Evolutionary conservation across 2,888 invertebrate genomes (phyloP).

Genomic region (Rhaphigaster nebulosa): DNA sequence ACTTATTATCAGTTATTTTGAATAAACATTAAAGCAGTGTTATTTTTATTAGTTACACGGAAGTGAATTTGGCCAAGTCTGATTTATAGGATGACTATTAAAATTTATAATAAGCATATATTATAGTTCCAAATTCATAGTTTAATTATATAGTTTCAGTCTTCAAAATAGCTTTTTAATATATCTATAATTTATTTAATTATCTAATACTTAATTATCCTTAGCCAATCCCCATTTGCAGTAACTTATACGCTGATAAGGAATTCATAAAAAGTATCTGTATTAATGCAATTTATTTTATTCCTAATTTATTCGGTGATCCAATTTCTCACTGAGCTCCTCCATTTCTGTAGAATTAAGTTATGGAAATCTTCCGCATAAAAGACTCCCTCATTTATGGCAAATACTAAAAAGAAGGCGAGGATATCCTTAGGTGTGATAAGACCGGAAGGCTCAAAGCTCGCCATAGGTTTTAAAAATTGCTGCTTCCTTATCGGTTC

Average conservation of each 20-base stretch:
- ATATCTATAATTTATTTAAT: too few relatives aligned
- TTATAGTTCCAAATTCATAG: too few relatives aligned
- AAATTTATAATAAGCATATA: too few relatives aligned
- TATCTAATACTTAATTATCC: neutral
- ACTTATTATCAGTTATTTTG: too few relatives aligned
- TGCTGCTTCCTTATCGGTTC: constrained; percentile 55
- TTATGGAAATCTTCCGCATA: constrained; percentile 28
- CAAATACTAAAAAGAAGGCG: constrained; percentile 17
- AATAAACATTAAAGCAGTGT: too few relatives aligned
- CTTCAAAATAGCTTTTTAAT: too few relatives aligned
- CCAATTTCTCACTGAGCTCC: constrained; percentile 40
- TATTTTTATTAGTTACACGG: too few relatives aligned
- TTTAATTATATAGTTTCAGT: too few relatives aligned
- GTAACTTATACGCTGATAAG: neutral
- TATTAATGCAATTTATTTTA: constrained; percentile 43
- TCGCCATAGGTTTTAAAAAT: constrained; percentile 57
- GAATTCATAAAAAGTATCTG: neutral
- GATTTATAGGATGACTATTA: too few relatives aligned
- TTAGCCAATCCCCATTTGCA: neutral
- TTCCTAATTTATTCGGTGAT: constrained; percentile 42
- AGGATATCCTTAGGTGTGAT: constrained; percentile 41
- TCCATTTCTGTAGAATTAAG: constrained; percentile 26
- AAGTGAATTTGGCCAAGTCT: too few relatives aligned
- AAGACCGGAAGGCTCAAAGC: neutral
- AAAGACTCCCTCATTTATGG: constrained; percentile 25